Evolutionary conservation across 1,140 invertebrate genomes (phyloP).

Genomic region (Nasonia longicornis): DNA sequence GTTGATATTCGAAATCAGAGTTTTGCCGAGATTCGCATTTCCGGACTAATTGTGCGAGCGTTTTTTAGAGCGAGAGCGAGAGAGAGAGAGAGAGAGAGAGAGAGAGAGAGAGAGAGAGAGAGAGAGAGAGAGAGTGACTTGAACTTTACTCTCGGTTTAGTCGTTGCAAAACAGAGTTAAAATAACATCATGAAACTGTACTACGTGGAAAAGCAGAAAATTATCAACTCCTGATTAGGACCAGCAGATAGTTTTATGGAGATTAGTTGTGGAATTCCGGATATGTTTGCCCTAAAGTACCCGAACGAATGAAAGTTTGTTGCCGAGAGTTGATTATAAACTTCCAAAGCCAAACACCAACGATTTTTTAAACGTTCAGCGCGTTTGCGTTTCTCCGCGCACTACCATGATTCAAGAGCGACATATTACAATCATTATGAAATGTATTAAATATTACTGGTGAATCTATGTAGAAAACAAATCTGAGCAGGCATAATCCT

Average conservation of each 20-base stretch:
- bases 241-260: neutral
- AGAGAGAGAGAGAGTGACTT: neutral
- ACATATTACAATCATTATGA: too few species aligned
- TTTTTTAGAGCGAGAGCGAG: neutral
- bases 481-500: conserved; percentile 6
- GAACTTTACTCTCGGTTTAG: neutral
- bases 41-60: neutral
- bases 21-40: neutral
- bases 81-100: too few species aligned
- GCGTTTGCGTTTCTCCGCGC: too few species aligned
- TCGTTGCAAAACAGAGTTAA: neutral
- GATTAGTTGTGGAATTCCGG: neutral
- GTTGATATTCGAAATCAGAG: neutral
- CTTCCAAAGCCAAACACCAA: neutral
- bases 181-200: neutral
- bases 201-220: neutral
- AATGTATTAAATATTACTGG: too few species aligned
- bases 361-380: too few species aligned
- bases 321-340: neutral
- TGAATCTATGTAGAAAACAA: neutral
- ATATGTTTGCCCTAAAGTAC: neutral
- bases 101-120: too few species aligned
- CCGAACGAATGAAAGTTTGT: neutral
- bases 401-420: too few species aligned
- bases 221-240: neutral